phyloP scores from a whole-genome alignment of 2,888 invertebrate species.

The Spisula solida region DNA sequence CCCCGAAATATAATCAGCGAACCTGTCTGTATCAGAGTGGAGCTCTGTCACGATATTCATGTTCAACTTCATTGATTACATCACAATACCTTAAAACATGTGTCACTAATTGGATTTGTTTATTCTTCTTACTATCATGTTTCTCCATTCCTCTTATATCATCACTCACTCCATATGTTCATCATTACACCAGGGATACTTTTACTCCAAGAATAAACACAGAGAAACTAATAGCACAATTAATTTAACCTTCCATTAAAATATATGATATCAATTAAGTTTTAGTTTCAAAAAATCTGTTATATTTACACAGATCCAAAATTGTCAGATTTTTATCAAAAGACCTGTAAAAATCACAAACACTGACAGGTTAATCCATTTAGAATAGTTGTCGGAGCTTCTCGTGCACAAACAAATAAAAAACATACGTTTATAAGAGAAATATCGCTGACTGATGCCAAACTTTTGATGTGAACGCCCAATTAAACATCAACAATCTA shows the following conservation, averaged over 20 bases:
- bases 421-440: not conserved
- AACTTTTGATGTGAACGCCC: slow-evolving; percentile 13
- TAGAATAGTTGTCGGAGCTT: not conserved
- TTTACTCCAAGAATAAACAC: not conserved
- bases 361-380: slow-evolving; percentile 11
- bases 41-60: slow-evolving; percentile 4
- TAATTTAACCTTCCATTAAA: not conserved
- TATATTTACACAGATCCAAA: not conserved
- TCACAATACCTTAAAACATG: slow-evolving; percentile 27
- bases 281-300: not conserved
- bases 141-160: not conserved
- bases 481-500: slow-evolving; percentile 17
- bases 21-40: not conserved
- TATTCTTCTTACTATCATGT: not conserved
- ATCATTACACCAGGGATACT: not conserved
- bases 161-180: slow-evolving; percentile 14
- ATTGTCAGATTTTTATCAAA: not conserved
- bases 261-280: no score
- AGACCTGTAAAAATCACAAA: slow-evolving; percentile 10
- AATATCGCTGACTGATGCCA: not conserved
- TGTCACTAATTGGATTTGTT: slow-evolving; percentile 11
- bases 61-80: slow-evolving; percentile 4
- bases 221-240: not conserved
- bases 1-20: not conserved
- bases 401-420: not conserved